A percentile compares a stretch with the other conserved stretches of the same genome.
phyloP scores from a whole-genome alignment of 2,888 invertebrate species.

The Myathropa florea region DNA sequence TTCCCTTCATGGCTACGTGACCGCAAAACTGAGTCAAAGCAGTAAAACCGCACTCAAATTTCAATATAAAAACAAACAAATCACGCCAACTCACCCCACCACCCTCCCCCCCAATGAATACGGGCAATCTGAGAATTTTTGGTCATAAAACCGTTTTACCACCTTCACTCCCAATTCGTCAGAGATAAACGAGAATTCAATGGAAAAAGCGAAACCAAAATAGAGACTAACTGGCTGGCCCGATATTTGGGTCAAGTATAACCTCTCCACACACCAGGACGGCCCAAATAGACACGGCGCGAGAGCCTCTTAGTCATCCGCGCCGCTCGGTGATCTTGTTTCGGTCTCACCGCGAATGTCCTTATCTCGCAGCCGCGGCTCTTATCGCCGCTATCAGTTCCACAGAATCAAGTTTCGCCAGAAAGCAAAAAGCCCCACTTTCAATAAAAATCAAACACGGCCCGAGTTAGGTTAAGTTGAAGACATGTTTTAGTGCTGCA shows the following conservation, averaged over 20 bases:
- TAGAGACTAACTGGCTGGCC: background rate
- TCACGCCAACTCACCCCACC: background rate
- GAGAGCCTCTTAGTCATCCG: background rate
- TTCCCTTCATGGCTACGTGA: background rate
- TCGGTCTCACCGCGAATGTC: background rate
- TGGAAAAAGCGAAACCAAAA: slow-evolving; percentile 4
- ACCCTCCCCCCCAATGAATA: background rate
- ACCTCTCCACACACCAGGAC: slow-evolving; percentile 51
- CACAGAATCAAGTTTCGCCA: slow-evolving; percentile 38
- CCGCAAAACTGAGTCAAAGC: background rate
- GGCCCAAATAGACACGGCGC: slow-evolving; percentile 25
- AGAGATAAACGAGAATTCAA: slow-evolving; percentile 6
- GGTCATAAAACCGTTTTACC: background rate
- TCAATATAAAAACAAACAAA: background rate
- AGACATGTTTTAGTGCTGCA: slow-evolving; percentile 6
- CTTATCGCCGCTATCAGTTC: slow-evolving; percentile 58
- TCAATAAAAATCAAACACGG: slow-evolving; percentile 59
- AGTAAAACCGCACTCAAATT: background rate
- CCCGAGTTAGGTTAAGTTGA: slow-evolving; percentile 13
- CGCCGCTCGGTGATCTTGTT: slow-evolving; percentile 11
- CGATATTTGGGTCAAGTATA: slow-evolving; percentile 60
- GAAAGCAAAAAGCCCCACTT: slow-evolving; percentile 4
- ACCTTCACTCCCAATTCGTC: background rate
- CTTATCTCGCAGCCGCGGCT: slow-evolving; percentile 33
- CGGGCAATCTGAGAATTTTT: background rate